A percentile compares a stretch with the other conserved stretches of the same genome.
Evolutionary conservation across 2,113 vertebrate genomes (phyloP).

Genomic region (Brachyistius frenatus): DNA sequence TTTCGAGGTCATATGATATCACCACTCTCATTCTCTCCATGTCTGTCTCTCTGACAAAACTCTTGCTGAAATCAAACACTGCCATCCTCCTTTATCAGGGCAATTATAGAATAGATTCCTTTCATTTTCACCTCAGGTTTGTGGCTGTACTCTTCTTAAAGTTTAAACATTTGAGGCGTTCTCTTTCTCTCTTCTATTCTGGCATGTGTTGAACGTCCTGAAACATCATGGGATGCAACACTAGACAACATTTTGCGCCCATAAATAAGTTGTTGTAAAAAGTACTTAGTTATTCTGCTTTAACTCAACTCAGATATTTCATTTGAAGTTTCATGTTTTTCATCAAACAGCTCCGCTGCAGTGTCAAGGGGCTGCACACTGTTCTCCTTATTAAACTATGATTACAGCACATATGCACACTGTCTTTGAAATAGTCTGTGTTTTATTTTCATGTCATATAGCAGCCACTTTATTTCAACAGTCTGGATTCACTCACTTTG

Average conservation of each 20-base stretch:
- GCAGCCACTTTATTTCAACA: constrained; percentile 24
- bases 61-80: constrained; percentile 39
- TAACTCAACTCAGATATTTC: neutral
- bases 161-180: neutral
- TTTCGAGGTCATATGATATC: constrained; percentile 64
- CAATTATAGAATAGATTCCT: neutral
- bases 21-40: constrained; percentile 26
- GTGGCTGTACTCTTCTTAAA: constrained; percentile 3
- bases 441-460: constrained; percentile 14
- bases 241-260: neutral
- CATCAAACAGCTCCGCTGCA: neutral
- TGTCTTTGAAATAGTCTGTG: constrained; percentile 1
- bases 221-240: constrained; percentile 27
- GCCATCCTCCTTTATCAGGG: constrained; percentile 15
- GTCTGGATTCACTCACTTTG: constrained; percentile 42
- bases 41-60: constrained; percentile 24
- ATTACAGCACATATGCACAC: neutral
- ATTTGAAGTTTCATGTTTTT: neutral
- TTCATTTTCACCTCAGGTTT: constrained; percentile 5
- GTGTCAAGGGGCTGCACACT: neutral
- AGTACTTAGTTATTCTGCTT: neutral
- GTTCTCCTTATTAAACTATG: constrained; percentile 1
- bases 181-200: neutral
- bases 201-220: neutral
- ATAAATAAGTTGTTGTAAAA: neutral